Conservation (phyloP, 2,888 invertebrate species). For the Poecilobothrus nobilitatus region DNA sequence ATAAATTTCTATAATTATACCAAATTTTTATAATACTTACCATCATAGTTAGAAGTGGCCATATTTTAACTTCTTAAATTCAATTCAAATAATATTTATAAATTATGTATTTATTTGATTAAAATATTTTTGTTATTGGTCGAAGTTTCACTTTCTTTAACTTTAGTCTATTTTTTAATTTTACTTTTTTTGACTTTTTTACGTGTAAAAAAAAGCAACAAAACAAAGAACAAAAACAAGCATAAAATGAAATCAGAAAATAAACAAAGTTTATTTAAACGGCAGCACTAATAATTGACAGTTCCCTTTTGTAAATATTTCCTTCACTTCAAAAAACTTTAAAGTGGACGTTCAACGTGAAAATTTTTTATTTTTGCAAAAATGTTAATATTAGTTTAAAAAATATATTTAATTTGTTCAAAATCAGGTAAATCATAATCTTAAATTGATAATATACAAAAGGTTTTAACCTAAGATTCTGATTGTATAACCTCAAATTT, state of each 20-base stretch:
- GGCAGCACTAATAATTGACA: not conserved
- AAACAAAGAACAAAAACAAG: not conserved
- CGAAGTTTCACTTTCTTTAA: not conserved
- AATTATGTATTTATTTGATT: not conserved
- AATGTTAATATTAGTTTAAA: not conserved
- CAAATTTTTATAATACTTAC: slow-evolving; percentile 25
- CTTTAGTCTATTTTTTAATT: too few species aligned
- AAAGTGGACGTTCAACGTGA: not conserved
- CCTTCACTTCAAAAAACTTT: not conserved
- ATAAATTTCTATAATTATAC: slow-evolving; percentile 7
- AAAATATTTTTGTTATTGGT: not conserved
- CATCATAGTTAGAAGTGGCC: slow-evolving; percentile 36
- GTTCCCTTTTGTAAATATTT: not conserved
- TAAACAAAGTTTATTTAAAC: not conserved
- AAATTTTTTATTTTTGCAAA: not conserved
- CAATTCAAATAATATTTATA: not conserved
- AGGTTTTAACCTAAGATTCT: not conserved
- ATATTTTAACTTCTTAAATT: slow-evolving; percentile 22
- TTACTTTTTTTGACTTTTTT: not conserved
- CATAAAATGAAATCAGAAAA: too few species aligned
- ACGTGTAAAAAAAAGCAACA: not conserved
- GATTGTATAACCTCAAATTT: not conserved
- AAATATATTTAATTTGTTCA: not conserved
- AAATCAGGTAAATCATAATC: not conserved
- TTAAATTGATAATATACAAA: not conserved